Evolutionary conservation across 2,113 vertebrate genomes (phyloP), one percentile per base, ranked within the genome.

Genomic region (Ammodytes marinus): DNA sequence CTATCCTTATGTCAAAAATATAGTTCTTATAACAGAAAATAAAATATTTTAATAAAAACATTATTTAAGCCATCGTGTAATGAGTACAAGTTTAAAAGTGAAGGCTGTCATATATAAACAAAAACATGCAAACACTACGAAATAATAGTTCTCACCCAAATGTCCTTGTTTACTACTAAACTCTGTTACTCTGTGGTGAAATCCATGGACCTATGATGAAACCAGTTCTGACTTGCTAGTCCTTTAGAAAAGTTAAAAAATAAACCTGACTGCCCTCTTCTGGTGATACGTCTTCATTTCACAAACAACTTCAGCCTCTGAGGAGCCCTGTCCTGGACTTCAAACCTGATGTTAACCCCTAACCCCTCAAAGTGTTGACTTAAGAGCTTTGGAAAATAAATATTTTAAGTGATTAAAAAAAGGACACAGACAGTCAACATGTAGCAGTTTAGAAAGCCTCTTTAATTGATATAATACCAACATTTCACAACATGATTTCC

Each of bases 391-490:
- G 45, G 4, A 39, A 54, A 45, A 63, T 8, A 13, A 13, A 45
- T 15, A 17, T 2, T 47, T 5, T 17, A 12, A 46, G 45, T 52
- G 17, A 47, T 15, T 4, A 37, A 2, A 1, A 40, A 2, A 39
- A 70, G 78, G 12, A 69, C 53, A 73, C 64, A 37, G 0, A 3
- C 0, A 4, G 4, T 12, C 50, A 12, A 11, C 13, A 11, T 8
- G 63, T 42, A 81, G 84, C 87, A 64, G 90, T 94, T 95, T 89
- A 87, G 88, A 93, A 95, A 94, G 93, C 92, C 83, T 92, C 85
- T 93, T 95, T 95, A 94, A 61, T 95, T 87, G 93, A 78, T 91
- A 91, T 91, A 89, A 89, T 86, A 88, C 90, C 91, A 93, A 88
- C 85, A 91, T 88, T 86, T 91, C 76, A 91, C 87, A 92, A 92